phyloP scores from a whole-genome alignment of 2,888 invertebrate species.

The Philaethria dido region DNA sequence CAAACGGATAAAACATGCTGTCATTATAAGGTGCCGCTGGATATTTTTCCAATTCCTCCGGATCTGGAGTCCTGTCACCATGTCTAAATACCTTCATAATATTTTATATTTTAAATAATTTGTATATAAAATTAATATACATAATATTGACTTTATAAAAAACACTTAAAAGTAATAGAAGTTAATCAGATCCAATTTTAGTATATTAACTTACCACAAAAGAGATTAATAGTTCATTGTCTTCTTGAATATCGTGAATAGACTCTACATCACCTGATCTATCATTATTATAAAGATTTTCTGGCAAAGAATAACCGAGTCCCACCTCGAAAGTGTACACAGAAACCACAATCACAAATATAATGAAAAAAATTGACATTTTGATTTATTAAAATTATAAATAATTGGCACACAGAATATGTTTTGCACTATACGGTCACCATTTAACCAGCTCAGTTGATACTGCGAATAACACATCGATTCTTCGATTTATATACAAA shows the following conservation, averaged over 20 bases:
- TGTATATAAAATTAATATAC: background rate
- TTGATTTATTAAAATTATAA: conserved; percentile 9
- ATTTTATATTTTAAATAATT: background rate
- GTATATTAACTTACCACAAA: conserved; percentile 40
- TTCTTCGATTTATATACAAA: conserved; percentile 5
- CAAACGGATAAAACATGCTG: conserved; percentile 82
- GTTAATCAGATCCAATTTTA: background rate
- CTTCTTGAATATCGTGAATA: conserved; percentile 6
- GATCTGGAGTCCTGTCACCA: conserved; percentile 87
- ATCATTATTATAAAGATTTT: conserved; percentile 1
- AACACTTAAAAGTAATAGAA: background rate
- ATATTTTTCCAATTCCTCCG: conserved; percentile 74
- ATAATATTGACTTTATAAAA: background rate
- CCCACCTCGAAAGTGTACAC: conserved; percentile 9
- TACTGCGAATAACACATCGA: conserved; percentile 2
- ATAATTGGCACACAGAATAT: background rate
- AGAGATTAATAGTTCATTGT: conserved; percentile 38
- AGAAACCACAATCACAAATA: conserved; percentile 2
- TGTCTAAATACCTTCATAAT: conserved; percentile 85
- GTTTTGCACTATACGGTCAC: background rate
- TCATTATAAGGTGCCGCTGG: conserved; percentile 73
- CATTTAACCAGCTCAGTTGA: background rate
- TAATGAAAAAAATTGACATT: background rate
- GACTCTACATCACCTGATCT: background rate
- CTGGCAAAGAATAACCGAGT: background rate